Evolutionary conservation across 2,888 invertebrate genomes (phyloP).

Genomic region (Nemoura dubitans): DNA sequence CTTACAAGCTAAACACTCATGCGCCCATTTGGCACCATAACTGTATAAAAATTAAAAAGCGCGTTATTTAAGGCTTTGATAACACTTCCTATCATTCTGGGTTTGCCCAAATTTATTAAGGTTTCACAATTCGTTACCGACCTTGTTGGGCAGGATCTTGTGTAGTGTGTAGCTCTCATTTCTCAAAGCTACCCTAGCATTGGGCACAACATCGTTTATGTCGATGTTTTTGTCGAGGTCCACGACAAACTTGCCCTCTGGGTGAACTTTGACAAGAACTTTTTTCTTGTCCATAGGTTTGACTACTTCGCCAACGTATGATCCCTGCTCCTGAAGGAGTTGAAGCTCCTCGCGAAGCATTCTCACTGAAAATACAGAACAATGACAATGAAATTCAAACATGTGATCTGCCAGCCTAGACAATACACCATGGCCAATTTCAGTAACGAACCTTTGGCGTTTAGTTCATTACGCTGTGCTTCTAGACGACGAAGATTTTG

Average conservation of each 20-base stretch:
- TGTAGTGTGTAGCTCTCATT: conserved; percentile 99
- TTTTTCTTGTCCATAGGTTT: conserved; percentile 99
- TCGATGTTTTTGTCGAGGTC: conserved; percentile 99
- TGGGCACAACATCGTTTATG: conserved; percentile 96
- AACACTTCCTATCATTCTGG: no score
- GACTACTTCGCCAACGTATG: conserved; percentile 99
- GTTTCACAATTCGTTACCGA: conserved; percentile 53
- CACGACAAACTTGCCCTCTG: conserved; percentile 99
- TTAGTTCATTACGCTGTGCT: conserved; percentile 98
- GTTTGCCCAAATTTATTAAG: no score
- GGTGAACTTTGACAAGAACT: conserved; percentile 98
- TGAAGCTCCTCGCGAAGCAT: conserved; percentile 98
- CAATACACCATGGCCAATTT: not conserved
- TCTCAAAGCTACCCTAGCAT: conserved; percentile 95
- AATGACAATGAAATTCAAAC: not conserved
- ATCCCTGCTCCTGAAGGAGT: conserved; percentile 94
- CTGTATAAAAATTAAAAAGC: no score
- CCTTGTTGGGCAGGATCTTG: conserved; percentile 98
- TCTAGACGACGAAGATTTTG: conserved; percentile 96
- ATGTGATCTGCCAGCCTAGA: not conserved
- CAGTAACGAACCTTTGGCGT: conserved; percentile 84
- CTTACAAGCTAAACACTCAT: no score
- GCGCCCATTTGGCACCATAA: no score
- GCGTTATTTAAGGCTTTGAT: no score
- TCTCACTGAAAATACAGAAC: conserved; percentile 74